Conservation (phyloP, 2,797 vertebrate species). For the Aeoliscus strigatus region DNA sequence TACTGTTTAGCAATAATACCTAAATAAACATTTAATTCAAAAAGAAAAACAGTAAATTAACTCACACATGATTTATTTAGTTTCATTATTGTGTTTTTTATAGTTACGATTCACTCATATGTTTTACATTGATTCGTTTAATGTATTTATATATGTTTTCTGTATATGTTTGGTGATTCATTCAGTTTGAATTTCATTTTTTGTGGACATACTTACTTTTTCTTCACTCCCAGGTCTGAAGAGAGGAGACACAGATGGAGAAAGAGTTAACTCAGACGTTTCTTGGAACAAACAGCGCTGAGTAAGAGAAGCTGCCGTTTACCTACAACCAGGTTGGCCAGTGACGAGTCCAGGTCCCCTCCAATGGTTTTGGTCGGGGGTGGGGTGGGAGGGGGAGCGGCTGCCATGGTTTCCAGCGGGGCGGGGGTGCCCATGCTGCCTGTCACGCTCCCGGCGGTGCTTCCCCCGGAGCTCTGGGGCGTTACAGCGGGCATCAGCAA, state of each 20-base stretch:
- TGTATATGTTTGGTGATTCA: too few relatives aligned
- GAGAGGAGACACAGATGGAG: conserved; percentile 13
- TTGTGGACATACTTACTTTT: conserved; percentile 86
- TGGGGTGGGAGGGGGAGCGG: conserved; percentile 48
- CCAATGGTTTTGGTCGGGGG: conserved; percentile 83
- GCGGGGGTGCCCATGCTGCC: conserved; percentile 61
- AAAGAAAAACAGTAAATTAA: too few relatives aligned
- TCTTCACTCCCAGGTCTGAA: conserved; percentile 93
- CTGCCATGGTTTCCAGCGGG: conserved; percentile 37
- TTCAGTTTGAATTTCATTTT: too few relatives aligned
- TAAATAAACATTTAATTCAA: too few relatives aligned
- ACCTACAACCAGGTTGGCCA: conserved; percentile 97
- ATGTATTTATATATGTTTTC: too few relatives aligned
- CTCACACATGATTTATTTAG: too few relatives aligned
- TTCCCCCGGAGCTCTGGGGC: conserved; percentile 83
- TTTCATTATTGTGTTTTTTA: too few relatives aligned
- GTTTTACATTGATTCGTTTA: too few relatives aligned
- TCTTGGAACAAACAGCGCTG: background rate
- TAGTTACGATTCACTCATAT: too few relatives aligned
- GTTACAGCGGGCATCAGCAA: conserved; percentile 94
- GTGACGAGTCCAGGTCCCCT: conserved; percentile 91
- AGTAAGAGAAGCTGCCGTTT: conserved; percentile 16
- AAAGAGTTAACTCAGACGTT: background rate
- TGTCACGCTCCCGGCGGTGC: conserved; percentile 65
- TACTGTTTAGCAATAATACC: too few relatives aligned